These are phyloP conservation scores for Meteorus cinctellus DNA, from an alignment of 2,888 invertebrate species.

Conservation along the genomic window DNA sequence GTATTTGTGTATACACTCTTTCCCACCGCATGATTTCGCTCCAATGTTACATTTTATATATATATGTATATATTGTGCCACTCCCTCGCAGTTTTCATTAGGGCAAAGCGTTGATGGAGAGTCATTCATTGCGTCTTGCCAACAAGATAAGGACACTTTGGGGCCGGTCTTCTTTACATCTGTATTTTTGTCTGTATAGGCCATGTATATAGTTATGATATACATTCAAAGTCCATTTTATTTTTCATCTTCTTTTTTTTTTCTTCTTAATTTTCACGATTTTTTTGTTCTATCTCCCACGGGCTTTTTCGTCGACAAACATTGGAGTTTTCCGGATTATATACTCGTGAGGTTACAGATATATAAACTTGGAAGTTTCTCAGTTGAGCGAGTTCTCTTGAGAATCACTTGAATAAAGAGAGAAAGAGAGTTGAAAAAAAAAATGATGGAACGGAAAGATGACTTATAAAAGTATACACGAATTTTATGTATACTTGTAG, in stretches of 20 bases:
- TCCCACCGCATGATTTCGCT: slow-evolving; percentile 32
- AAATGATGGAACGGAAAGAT: slow-evolving; percentile 5
- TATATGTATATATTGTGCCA: slow-evolving; percentile 26
- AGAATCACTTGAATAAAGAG: slow-evolving; percentile 36
- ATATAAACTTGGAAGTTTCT: slow-evolving; percentile 35
- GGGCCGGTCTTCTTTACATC: background rate
- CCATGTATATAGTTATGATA: slow-evolving; percentile 29
- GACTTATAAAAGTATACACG: background rate
- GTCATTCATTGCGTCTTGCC: slow-evolving; percentile 45
- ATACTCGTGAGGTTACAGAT: slow-evolving; percentile 35
- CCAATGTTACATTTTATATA: slow-evolving; percentile 36
- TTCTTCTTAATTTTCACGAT: slow-evolving; percentile 13
- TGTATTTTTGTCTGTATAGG: slow-evolving; percentile 39
- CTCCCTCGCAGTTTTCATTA: slow-evolving; percentile 57
- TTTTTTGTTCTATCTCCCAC: slow-evolving; percentile 21
- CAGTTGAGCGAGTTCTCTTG: slow-evolving; percentile 35
- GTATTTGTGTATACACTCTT: slow-evolving; percentile 29
- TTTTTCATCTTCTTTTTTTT: slow-evolving; percentile 30
- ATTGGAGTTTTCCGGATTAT: slow-evolving; percentile 32
- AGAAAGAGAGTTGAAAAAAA: slow-evolving; percentile 6
- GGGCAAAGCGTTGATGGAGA: slow-evolving; percentile 51
- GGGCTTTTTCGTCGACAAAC: slow-evolving; percentile 27
- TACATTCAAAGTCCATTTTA: slow-evolving; percentile 6
- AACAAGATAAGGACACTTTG: slow-evolving; percentile 42
- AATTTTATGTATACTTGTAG: slow-evolving; percentile 11